phyloP scores from a whole-genome alignment of 2,888 invertebrate species.

The Mamestra brassicae region DNA sequence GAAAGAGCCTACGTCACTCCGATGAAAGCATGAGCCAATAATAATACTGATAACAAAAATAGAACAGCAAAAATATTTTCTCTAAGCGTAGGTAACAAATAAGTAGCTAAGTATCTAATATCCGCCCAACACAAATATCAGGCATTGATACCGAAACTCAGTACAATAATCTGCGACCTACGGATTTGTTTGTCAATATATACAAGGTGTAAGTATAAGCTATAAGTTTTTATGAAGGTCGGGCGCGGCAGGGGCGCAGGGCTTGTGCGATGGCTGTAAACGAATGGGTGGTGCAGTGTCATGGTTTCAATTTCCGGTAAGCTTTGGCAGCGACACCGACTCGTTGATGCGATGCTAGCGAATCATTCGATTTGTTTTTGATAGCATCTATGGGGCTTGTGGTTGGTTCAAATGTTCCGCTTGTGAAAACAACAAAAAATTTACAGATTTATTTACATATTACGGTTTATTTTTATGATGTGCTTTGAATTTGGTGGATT shows the following conservation, averaged over 20 bases:
- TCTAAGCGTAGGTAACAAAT: conserved; percentile 37
- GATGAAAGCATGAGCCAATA: conserved; percentile 10
- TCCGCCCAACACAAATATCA: conserved; percentile 46
- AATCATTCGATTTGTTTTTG: conserved; percentile 64
- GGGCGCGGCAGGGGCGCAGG: conserved; percentile 23
- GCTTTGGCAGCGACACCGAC: conserved; percentile 57
- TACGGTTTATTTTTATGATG: background rate
- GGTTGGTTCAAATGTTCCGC: conserved; percentile 16
- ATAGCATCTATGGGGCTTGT: conserved; percentile 40
- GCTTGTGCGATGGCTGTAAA: conserved; percentile 25
- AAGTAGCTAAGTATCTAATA: conserved; percentile 26
- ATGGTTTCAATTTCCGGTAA: conserved; percentile 79
- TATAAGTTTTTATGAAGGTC: conserved; percentile 62
- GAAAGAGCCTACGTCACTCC: background rate
- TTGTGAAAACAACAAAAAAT: conserved; percentile 15
- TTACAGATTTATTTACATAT: background rate
- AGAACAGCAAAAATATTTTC: conserved; percentile 28
- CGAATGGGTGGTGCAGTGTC: conserved; percentile 71
- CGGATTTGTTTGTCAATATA: conserved; percentile 58
- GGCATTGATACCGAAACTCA: conserved; percentile 37
- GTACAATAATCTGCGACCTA: conserved; percentile 44
- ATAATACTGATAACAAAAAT: background rate
- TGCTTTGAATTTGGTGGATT: background rate
- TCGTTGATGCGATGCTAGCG: conserved; percentile 56
- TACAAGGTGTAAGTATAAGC: conserved; percentile 49